Percentiles rank a stretch among this genome's conserved stretches.
phyloP scores from a whole-genome alignment of 2,113 vertebrate species.

The Microtus montanus region DNA sequence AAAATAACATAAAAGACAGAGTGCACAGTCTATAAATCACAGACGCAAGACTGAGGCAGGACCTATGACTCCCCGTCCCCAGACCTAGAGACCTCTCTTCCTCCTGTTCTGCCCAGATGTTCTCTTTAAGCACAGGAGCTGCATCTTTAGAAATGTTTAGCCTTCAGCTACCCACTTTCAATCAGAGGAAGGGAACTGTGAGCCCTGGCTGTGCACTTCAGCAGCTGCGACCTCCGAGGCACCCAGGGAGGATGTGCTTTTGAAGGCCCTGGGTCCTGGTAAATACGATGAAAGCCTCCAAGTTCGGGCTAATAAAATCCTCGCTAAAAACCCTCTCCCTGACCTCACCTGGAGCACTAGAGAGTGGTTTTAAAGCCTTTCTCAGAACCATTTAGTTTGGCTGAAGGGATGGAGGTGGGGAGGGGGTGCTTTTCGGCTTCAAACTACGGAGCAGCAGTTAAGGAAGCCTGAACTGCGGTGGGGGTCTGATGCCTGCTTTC shows the following conservation, averaged over 20 bases:
- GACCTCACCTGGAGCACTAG: slow-evolving; percentile 16
- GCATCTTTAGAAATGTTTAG: slow-evolving; percentile 2
- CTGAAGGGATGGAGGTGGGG: slow-evolving; percentile 22
- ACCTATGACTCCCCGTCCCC: neutral
- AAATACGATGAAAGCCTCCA: slow-evolving; percentile 33
- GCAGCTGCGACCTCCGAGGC: neutral
- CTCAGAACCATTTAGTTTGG: slow-evolving; percentile 48
- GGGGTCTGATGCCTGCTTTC: slow-evolving; percentile 18
- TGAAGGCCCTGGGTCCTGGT: neutral
- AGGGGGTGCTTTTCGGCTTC: slow-evolving; percentile 35
- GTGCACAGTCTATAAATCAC: neutral
- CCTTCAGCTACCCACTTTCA: neutral
- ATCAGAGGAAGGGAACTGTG: slow-evolving; percentile 28
- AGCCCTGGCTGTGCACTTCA: neutral
- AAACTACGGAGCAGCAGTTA: neutral
- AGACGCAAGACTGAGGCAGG: neutral
- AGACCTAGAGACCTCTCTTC: neutral
- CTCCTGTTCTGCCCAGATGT: neutral
- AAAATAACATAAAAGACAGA: neutral
- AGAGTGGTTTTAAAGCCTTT: slow-evolving; percentile 60
- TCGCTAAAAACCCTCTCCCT: neutral
- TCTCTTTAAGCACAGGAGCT: neutral
- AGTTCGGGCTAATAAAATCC: slow-evolving; percentile 57
- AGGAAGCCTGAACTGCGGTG: neutral
- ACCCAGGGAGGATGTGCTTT: neutral